Evolutionary conservation across 2,797 vertebrate genomes (phyloP).

Genomic region (Chaetodon trifasciatus): DNA sequence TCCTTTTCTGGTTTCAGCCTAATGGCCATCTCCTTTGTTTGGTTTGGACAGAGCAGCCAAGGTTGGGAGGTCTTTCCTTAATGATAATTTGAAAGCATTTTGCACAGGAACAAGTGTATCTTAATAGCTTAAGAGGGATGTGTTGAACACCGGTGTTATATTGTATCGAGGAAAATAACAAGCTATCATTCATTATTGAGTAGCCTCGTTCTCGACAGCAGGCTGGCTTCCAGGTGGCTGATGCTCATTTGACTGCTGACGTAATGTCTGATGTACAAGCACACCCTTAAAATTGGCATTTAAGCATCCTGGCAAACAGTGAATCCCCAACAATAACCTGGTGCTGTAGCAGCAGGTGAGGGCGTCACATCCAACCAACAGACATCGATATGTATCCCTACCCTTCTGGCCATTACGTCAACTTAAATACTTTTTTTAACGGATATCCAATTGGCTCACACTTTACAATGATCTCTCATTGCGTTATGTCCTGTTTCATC

Average conservation of each 20-base stretch:
- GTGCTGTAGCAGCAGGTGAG: neutral
- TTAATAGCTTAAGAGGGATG: neutral
- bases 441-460: neutral
- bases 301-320: neutral
- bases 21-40: slow-evolving; percentile 45
- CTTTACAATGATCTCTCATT: neutral
- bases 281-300: neutral
- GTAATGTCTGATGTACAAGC: neutral
- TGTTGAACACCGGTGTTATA: neutral
- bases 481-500: neutral
- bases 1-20: slow-evolving; percentile 45
- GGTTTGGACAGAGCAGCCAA: slow-evolving; percentile 18
- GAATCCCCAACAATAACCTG: neutral
- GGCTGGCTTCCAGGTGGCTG: neutral
- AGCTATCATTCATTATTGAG: neutral
- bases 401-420: neutral
- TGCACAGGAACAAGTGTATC: neutral
- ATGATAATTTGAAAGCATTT: slow-evolving; percentile 12
- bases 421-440: neutral
- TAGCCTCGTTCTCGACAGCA: neutral
- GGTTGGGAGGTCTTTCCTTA: neutral
- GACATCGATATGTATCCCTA: no score
- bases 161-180: slow-evolving; percentile 1
- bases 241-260: neutral
- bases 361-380: neutral